Percentiles rank a stretch among this genome's conserved stretches.
Conservation (phyloP, 2,113 vertebrate species). For the Zapornia atra region DNA sequence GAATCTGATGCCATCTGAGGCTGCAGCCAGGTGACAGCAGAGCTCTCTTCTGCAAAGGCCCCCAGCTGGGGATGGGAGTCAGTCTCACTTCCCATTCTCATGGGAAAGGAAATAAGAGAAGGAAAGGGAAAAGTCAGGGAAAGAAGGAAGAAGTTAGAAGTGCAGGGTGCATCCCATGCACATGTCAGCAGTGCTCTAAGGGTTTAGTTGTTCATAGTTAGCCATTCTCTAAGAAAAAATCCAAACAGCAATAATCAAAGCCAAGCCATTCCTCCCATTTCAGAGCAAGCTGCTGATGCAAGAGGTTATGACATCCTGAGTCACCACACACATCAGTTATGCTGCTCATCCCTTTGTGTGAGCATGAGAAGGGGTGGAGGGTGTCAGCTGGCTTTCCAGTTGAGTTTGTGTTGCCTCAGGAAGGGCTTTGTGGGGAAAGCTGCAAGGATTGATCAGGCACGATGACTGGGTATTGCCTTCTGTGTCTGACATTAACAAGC, state of each 20-base stretch:
- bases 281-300: not conserved
- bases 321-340: not conserved
- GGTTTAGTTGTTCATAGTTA: not conserved
- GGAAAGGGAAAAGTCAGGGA: not conserved
- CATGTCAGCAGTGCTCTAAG: not conserved
- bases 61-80: not conserved
- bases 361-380: not conserved
- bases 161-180: not conserved
- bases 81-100: not conserved
- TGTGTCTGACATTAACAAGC: not conserved
- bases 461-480: not conserved
- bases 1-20: not conserved
- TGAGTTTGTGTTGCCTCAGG: not conserved
- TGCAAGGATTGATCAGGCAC: not conserved
- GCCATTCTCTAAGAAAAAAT: not conserved
- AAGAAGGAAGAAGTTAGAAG: not conserved
- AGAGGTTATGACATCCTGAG: not conserved
- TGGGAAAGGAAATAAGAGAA: not conserved
- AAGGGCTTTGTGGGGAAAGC: not conserved
- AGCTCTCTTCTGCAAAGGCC: not conserved
- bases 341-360: not conserved
- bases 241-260: not conserved
- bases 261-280: not conserved
- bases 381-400: not conserved
- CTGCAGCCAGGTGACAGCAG: not conserved